Conservation (phyloP, 1,140 invertebrate genomes). For the Littorina saxatilis region DNA sequence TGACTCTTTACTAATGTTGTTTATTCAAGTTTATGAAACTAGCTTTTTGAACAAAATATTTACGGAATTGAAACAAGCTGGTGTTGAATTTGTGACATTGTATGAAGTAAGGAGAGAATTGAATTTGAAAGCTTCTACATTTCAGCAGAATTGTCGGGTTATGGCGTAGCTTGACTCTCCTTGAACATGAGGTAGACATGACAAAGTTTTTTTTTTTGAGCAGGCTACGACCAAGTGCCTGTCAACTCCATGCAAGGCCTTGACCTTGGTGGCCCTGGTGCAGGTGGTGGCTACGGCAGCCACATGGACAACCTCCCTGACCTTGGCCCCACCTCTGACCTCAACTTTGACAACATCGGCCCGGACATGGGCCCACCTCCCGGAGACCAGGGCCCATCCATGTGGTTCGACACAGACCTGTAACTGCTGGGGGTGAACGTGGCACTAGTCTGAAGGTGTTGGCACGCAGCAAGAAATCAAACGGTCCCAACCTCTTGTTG, state of each 20-base stretch:
- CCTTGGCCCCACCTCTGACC: constrained; percentile 81
- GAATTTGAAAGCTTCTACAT: too few species aligned
- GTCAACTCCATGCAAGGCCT: constrained; percentile 97
- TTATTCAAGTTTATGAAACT: too few species aligned
- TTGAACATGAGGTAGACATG: too few species aligned
- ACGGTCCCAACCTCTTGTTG: background rate
- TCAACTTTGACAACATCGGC: constrained; percentile 89
- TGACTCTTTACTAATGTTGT: too few species aligned
- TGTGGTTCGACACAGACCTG: constrained; percentile 97
- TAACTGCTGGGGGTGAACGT: constrained; percentile 75
- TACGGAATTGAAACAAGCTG: too few species aligned
- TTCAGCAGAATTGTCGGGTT: too few species aligned
- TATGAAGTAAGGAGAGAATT: too few species aligned
- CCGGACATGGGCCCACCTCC: constrained; percentile 81
- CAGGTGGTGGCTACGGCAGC: constrained; percentile 82
- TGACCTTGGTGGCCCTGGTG: constrained; percentile 88
- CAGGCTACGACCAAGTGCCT: constrained; percentile 97
- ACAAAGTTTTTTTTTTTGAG: background rate
- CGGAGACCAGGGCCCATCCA: constrained; percentile 91
- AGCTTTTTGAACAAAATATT: too few species aligned
- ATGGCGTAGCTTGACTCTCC: too few species aligned
- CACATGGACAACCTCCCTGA: constrained; percentile 90
- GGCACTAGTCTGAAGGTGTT: background rate
- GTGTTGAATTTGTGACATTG: too few species aligned
- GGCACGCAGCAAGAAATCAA: background rate